These are phyloP conservation scores for Orchesella flavescens DNA, from an alignment of 2,888 invertebrate genomes.

Conservation along the genomic window DNA sequence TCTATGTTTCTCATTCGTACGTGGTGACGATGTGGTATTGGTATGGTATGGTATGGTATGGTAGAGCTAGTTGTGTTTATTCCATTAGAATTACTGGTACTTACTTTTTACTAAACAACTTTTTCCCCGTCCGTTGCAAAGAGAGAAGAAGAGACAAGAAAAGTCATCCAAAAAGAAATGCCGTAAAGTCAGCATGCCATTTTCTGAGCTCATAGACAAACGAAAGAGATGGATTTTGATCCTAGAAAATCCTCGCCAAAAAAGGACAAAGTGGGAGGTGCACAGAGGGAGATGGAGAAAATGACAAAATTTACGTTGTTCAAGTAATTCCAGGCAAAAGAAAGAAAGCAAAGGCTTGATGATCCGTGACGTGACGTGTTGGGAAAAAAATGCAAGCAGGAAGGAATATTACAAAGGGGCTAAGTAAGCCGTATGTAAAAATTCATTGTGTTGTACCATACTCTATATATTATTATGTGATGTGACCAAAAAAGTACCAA, in stretches of 20 bases:
- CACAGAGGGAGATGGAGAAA: constrained; percentile 35
- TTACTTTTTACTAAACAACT: constrained; percentile 8
- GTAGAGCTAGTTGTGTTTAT: constrained; percentile 15
- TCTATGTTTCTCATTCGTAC: too few relatives aligned
- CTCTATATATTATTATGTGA: not conserved
- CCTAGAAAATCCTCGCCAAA: constrained; percentile 52
- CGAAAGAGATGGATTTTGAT: constrained; percentile 41
- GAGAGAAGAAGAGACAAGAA: constrained; percentile 13
- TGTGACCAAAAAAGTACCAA: not conserved
- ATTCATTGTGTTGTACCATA: not conserved
- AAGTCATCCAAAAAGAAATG: not conserved
- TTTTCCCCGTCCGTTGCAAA: not conserved
- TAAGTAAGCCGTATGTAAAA: not conserved
- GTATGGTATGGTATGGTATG: too few relatives aligned
- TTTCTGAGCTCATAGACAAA: not conserved
- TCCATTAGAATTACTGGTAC: constrained; percentile 61
- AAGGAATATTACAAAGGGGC: not conserved
- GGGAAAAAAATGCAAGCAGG: constrained; percentile 36
- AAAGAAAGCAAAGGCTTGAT: constrained; percentile 50
- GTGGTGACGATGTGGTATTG: too few relatives aligned
- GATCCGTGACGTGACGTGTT: constrained; percentile 60
- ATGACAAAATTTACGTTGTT: constrained; percentile 59
- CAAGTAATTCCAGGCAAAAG: constrained; percentile 51
- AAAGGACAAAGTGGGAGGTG: constrained; percentile 43
- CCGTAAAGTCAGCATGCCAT: not conserved